Conservation (phyloP, 2,888 invertebrate species). For the Pristionchus arcanus region DNA sequence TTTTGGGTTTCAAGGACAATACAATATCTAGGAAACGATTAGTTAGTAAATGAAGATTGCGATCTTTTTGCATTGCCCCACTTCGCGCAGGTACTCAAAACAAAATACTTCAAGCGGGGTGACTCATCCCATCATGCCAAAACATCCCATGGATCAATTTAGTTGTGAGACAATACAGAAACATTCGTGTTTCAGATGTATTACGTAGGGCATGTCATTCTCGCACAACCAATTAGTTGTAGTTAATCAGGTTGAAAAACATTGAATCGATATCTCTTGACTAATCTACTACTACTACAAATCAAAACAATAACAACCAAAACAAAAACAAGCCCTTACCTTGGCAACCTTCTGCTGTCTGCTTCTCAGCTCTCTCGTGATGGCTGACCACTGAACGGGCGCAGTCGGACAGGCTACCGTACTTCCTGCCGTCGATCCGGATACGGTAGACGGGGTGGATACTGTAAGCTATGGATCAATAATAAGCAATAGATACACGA, state of each 20-base stretch:
- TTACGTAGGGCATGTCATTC: no score
- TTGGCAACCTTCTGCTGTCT: slow-evolving; percentile 73
- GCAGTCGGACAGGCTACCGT: slow-evolving; percentile 31
- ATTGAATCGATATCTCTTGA: no score
- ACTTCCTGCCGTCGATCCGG: neutral
- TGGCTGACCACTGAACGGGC: slow-evolving; percentile 66
- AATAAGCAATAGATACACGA: neutral
- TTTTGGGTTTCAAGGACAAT: neutral
- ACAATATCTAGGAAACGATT: no score
- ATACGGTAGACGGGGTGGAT: slow-evolving; percentile 29
- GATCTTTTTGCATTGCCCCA: neutral
- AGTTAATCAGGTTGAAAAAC: no score
- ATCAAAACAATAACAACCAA: neutral
- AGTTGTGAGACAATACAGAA: no score
- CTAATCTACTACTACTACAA: neutral
- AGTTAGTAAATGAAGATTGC: no score
- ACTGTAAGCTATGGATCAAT: neutral
- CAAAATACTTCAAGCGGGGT: neutral
- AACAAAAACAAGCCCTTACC: slow-evolving; percentile 58
- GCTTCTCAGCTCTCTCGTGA: slow-evolving; percentile 70
- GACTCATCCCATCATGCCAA: neutral
- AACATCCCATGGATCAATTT: neutral
- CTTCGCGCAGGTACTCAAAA: neutral
- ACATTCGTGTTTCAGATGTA: no score
- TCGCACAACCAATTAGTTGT: no score